phyloP scores from a whole-genome alignment of 1,140 invertebrate genomes.

The Cydia amplana region DNA sequence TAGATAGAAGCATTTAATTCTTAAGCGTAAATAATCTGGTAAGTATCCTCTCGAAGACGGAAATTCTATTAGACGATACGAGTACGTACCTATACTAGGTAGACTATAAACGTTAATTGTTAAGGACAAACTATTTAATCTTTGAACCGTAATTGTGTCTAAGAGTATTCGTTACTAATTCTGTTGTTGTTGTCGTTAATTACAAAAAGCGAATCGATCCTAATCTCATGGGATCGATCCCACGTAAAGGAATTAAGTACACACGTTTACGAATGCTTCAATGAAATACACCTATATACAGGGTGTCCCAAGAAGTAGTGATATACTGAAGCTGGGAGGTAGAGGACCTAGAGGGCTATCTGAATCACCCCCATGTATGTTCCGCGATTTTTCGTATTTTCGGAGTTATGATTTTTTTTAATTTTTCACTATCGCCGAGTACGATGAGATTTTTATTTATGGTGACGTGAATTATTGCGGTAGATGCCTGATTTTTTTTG shows the following conservation, averaged over 20 bases:
- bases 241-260: not conserved
- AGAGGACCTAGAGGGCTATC: no score
- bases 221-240: not conserved
- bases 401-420: no score
- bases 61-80: not conserved
- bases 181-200: slow-evolving; percentile 6
- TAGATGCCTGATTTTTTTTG: no score
- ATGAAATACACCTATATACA: no score
- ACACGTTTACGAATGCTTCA: no score
- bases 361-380: no score
- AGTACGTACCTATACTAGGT: not conserved
- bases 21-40: not conserved
- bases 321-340: no score
- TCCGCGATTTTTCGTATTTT: no score
- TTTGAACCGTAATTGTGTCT: slow-evolving; percentile 19
- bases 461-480: no score
- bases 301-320: no score
- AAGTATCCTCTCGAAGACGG: not conserved
- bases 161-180: slow-evolving; percentile 11
- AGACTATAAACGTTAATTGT: slow-evolving; percentile 29
- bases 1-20: not conserved
- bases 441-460: no score
- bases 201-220: not conserved
- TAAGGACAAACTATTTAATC: slow-evolving; percentile 27
- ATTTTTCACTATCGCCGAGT: no score